Conservation (phyloP, 2,797 vertebrate genomes). For the Falco cherrug region DNA sequence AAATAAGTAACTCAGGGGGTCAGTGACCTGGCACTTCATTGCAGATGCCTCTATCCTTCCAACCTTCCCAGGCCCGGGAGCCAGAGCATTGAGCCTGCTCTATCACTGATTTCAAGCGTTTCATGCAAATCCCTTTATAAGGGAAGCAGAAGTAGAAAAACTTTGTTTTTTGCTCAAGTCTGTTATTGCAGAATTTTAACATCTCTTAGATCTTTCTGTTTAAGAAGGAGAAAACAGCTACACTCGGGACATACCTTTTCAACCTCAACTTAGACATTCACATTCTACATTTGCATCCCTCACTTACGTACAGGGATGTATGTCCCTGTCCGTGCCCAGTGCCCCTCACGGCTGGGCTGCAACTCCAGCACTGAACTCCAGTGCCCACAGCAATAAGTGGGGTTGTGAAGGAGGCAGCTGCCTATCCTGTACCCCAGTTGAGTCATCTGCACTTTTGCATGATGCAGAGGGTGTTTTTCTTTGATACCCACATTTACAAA, state of each 20-base stretch:
- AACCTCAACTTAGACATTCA: background rate
- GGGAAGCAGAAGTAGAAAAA: background rate
- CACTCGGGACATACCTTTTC: background rate
- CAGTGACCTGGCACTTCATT: background rate
- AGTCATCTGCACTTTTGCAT: background rate
- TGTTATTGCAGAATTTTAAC: background rate
- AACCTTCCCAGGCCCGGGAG: background rate
- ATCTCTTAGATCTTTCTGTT: background rate
- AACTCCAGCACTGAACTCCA: background rate
- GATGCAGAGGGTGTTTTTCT: background rate
- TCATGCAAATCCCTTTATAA: background rate
- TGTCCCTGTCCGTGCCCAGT: accelerated
- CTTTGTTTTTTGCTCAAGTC: background rate
- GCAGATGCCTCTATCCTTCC: background rate
- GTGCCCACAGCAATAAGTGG: background rate
- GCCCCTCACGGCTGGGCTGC: background rate
- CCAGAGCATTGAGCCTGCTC: background rate
- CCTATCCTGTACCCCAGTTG: background rate
- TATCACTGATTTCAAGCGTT: background rate
- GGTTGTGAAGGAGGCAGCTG: background rate
- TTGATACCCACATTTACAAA: background rate
- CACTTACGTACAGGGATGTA: background rate
- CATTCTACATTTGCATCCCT: background rate
- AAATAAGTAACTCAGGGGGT: background rate
- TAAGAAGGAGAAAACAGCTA: background rate